phyloP scores from a whole-genome alignment of 2,888 invertebrate species.

The Amblyjoppa proteus region DNA sequence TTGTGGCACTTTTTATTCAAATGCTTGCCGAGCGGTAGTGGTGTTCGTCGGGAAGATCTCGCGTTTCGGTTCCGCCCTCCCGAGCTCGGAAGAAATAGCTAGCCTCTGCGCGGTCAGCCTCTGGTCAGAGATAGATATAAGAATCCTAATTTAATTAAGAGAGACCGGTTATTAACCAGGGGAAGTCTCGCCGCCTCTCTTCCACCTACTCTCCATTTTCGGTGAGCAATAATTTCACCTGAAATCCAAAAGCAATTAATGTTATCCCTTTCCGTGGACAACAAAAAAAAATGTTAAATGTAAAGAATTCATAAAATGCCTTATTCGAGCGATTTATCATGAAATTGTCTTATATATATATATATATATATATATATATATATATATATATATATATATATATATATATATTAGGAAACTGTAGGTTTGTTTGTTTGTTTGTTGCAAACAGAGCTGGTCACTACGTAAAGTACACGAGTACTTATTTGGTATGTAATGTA shows the following conservation, averaged over 20 bases:
- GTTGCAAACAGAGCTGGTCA: too few relatives aligned
- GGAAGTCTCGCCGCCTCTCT: conserved; percentile 57
- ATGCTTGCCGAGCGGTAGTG: conserved; percentile 25
- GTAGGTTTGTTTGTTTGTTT: too few relatives aligned
- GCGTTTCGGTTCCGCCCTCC: conserved; percentile 66
- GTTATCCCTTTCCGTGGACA: not conserved
- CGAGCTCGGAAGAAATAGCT: conserved; percentile 33
- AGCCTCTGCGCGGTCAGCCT: conserved; percentile 18
- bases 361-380: not conserved
- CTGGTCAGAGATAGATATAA: conserved; percentile 61
- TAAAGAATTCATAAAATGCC: conserved; percentile 23
- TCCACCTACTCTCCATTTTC: conserved; percentile 32
- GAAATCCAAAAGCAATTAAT: conserved; percentile 35
- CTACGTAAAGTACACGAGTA: too few relatives aligned
- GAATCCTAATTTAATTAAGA: conserved; percentile 84
- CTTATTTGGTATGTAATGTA: too few relatives aligned
- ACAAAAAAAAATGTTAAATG: not conserved
- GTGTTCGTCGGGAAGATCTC: conserved; percentile 19
- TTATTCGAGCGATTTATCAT: conserved; percentile 22
- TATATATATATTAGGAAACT: not conserved
- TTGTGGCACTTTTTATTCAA: conserved; percentile 5
- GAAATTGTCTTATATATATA: not conserved
- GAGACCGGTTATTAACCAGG: conserved; percentile 77
- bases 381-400: not conserved
- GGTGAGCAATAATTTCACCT: conserved; percentile 40